Evolutionary conservation across 2,113 vertebrate genomes (phyloP).

Genomic region (Acrocephalus arundinaceus): DNA sequence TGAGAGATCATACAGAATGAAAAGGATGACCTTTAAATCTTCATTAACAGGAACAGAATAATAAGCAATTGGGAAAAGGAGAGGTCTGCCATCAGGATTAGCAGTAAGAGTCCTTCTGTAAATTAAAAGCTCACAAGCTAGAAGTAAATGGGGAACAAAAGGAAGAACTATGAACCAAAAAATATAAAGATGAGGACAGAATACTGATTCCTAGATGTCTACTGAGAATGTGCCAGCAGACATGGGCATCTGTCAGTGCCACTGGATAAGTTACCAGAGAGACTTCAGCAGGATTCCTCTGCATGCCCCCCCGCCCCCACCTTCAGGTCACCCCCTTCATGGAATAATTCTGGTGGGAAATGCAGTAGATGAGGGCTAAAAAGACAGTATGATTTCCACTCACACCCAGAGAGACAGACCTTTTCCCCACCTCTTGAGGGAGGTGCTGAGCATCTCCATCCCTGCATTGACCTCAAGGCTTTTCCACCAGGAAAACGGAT

Average conservation of each 20-base stretch:
- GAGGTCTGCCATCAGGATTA: neutral
- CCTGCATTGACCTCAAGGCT: neutral
- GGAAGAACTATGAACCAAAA: neutral
- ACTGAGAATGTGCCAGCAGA: neutral
- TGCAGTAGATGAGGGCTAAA: neutral
- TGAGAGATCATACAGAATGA: neutral
- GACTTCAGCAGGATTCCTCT: neutral
- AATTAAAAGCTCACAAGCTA: neutral
- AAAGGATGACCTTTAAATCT: neutral
- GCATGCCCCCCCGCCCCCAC: too few species aligned
- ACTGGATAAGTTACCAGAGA: neutral
- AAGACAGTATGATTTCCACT: neutral
- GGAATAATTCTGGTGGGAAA: neutral
- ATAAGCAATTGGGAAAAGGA: neutral
- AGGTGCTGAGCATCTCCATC: neutral
- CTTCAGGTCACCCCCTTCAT: neutral
- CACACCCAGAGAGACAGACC: neutral
- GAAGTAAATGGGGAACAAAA: neutral
- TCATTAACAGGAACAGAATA: neutral
- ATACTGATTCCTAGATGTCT: neutral
- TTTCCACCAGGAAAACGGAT: neutral
- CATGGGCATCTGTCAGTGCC: neutral
- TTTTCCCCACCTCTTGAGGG: neutral
- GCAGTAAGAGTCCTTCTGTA: neutral
- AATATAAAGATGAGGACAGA: neutral